Percentiles rank a stretch among this genome's conserved stretches.
Evolutionary conservation across 2,113 vertebrate genomes (phyloP).

Genomic region (Sardina pilchardus): DNA sequence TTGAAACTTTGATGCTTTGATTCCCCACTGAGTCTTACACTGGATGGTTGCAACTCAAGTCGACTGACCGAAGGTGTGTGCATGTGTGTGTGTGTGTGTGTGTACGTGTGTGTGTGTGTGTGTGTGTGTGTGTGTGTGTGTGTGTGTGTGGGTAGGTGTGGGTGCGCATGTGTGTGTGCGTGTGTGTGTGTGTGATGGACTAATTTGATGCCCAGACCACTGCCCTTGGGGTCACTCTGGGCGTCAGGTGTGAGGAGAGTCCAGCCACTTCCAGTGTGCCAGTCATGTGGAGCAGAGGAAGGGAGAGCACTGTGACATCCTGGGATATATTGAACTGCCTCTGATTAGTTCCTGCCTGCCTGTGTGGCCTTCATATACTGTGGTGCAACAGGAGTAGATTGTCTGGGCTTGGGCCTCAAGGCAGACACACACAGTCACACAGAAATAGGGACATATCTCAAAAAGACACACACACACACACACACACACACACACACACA

Average conservation of each 20-base stretch:
- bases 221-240: background rate
- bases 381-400: background rate
- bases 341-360: background rate
- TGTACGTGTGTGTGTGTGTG: background rate
- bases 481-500: background rate
- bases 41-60: no score
- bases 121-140: background rate
- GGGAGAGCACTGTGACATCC: background rate
- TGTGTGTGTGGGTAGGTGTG: background rate
- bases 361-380: background rate
- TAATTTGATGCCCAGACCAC: no score
- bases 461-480: background rate
- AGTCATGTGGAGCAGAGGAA: background rate
- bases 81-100: background rate
- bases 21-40: background rate
- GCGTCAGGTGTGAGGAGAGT: background rate
- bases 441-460: background rate
- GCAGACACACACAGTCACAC: background rate
- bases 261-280: background rate
- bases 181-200: constrained; percentile 15
- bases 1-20: background rate
- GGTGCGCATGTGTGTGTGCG: constrained; percentile 5
- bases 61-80: background rate
- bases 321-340: background rate
- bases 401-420: background rate